Percentiles rank a stretch among this genome's conserved stretches.
Conservation (phyloP, 2,113 vertebrate species). For the Cyphomyrus plagiostoma region DNA sequence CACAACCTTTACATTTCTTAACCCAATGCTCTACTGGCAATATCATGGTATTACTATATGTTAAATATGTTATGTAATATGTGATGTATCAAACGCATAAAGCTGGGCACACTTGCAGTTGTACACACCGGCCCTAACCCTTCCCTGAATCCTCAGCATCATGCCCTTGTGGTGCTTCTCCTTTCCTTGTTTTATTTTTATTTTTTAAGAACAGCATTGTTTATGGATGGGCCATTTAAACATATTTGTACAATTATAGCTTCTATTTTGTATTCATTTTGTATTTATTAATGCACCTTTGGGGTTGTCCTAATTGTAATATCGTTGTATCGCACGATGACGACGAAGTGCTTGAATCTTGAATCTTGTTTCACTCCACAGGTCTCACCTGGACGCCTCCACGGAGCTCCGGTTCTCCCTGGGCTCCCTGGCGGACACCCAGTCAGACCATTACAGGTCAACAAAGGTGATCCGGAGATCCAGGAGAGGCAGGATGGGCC, state of each 20-base stretch:
- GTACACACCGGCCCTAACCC: not conserved
- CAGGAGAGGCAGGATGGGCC: constrained; percentile 80
- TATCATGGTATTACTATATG: not conserved
- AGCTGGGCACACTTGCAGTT: not conserved
- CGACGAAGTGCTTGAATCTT: no score
- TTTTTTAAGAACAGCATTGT: no score
- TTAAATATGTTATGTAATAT: not conserved
- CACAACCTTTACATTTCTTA: not conserved
- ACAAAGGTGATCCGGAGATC: constrained; percentile 87
- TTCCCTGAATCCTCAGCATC: not conserved
- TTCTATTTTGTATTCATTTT: no score
- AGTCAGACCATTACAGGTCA: constrained; percentile 86
- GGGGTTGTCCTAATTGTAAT: not conserved
- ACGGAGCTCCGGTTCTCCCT: constrained; percentile 84
- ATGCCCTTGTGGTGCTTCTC: not conserved
- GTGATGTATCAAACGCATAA: not conserved
- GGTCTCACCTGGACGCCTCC: constrained; percentile 87
- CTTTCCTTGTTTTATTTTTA: not conserved
- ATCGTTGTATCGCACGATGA: no score
- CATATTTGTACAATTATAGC: no score
- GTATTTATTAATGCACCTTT: not conserved
- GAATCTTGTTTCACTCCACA: constrained; percentile 32
- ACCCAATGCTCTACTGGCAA: not conserved
- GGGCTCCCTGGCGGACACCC: constrained; percentile 85
- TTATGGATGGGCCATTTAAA: no score